Base-by-base conservation (phyloP, 2,797 vertebrate species). In the Neopelma chrysocephalum region DNA sequence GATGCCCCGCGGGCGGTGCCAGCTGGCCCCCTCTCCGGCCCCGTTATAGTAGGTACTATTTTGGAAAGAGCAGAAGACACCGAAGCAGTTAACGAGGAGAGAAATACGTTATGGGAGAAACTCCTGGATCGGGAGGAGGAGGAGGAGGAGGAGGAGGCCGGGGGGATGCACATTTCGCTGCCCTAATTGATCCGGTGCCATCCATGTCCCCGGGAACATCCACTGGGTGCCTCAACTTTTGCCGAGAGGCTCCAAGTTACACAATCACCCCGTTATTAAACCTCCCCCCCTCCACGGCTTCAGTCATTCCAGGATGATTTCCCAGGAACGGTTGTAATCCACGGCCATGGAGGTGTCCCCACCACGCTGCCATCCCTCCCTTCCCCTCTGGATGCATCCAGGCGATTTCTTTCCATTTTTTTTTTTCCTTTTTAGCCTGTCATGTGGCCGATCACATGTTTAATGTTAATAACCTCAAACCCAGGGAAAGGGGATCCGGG, bases 111-210 rank as follows among this genome's bases (percentile, higher is more conserved):
- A 95, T 90, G 81, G 2, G 87, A 89, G 94, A 94, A 85, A 80
- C 94, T 90, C 78, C 81, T 84, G 94, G 78, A 60, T 82, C 12
- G 26, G 84, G 69, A 73, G 61, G 58, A 64, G 83, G 61, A 53
- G 47, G 43, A 34, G 42, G 62, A 14, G 40, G 65, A 87, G 95
- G 82, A n/a, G 64, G 64, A 65, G 71, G 88, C 66, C 57, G 29
- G 42, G 21, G 31, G 47, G 82, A 40, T 95, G 94, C 53, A 64
- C 94, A 73, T 96, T 94, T 95, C 47, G 5, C 93, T 96, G 94
- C 87, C 94, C 94, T 95, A 73, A 96, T 97, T 93, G 94, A 96
- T 92, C 90, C 31, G 11, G 38, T 94, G 89, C 87, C 78, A 68
- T 93, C 90, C 61, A 32, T 25, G 4, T 92, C 47, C 87, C 82